Evolutionary conservation across 23 tunicate species (phyloP).

Genomic region (Styela plicata): DNA sequence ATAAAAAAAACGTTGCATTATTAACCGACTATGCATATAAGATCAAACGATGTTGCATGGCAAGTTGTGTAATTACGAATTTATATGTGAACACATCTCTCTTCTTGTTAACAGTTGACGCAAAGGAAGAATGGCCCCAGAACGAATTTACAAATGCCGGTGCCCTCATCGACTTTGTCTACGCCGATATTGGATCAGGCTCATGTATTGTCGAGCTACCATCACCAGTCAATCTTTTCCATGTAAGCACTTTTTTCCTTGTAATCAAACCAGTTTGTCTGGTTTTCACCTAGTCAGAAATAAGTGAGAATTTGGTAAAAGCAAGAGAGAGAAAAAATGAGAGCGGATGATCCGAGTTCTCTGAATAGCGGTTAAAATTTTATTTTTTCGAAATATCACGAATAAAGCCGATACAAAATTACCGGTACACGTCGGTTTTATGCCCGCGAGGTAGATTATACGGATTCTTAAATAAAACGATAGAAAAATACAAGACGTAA

Average conservation of each 20-base stretch:
- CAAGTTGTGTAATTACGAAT: no score
- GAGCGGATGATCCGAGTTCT: no score
- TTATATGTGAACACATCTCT: no score
- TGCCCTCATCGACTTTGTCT: neutral
- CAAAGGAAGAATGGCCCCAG: conserved; percentile 26
- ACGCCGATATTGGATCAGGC: conserved; percentile 6
- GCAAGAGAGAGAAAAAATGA: no score
- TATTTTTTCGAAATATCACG: neutral
- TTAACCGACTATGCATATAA: no score
- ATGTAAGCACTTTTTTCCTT: neutral
- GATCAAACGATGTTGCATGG: no score
- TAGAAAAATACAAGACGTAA: neutral
- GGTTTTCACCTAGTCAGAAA: no score
- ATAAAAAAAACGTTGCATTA: no score
- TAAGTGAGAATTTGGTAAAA: no score
- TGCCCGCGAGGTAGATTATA: neutral
- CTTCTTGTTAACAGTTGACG: no score
- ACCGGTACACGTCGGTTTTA: neutral
- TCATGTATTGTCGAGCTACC: conserved; percentile 8
- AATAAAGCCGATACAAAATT: neutral
- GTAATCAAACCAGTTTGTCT: neutral
- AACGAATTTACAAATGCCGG: conserved; percentile 19
- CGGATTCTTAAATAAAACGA: no score
- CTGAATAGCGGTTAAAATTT: neutral
- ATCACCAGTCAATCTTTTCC: conserved; percentile 6